These are phyloP conservation scores for Acridotheres tristis DNA, from an alignment of 2,797 vertebrate genomes.

Conservation along the genomic window DNA sequence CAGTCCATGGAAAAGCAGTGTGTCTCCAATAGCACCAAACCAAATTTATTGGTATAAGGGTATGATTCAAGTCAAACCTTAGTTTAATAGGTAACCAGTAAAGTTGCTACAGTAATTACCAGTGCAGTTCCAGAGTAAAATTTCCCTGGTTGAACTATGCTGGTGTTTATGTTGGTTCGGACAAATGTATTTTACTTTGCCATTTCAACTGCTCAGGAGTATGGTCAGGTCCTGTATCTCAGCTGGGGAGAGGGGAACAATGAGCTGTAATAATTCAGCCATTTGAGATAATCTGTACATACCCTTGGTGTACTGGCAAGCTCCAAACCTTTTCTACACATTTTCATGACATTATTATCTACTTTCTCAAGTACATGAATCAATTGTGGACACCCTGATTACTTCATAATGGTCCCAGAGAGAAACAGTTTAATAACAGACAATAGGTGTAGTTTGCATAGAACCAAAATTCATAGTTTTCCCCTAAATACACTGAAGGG, in stretches of 20 bases:
- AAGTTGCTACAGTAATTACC: constrained; percentile 8
- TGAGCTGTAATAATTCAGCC: background rate
- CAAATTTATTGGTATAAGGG: background rate
- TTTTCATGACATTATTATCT: background rate
- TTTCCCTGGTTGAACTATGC: background rate
- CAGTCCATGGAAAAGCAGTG: background rate
- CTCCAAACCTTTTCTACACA: background rate
- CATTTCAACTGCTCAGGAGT: background rate
- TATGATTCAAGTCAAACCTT: constrained; percentile 15
- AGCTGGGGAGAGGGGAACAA: background rate
- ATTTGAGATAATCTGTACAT: background rate
- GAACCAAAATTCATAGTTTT: background rate
- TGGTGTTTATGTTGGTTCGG: background rate
- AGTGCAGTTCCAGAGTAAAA: background rate
- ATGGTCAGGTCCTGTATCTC: background rate
- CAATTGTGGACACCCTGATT: background rate
- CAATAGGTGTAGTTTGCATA: background rate
- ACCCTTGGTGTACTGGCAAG: background rate
- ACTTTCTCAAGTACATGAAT: background rate
- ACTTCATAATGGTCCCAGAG: background rate
- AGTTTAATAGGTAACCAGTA: constrained; percentile 24
- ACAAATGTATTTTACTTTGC: background rate
- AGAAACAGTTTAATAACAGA: background rate
- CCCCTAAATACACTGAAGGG: background rate
- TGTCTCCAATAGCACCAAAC: background rate